These are phyloP conservation scores for Herpetotheres cachinnans DNA, from an alignment of 2,113 vertebrate species.

Conservation along the genomic window DNA sequence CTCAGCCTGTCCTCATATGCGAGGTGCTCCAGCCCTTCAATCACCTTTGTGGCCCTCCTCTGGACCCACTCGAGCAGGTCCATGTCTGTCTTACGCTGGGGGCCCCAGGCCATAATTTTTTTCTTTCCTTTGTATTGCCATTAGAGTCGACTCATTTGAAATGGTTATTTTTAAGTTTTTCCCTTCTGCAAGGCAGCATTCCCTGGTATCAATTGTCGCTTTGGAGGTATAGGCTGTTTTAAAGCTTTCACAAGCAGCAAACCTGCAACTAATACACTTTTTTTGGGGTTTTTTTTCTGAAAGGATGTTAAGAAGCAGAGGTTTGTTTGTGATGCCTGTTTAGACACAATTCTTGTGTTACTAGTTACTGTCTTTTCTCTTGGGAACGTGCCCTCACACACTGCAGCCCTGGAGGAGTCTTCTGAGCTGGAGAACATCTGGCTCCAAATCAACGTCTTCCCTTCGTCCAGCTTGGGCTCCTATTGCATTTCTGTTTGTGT, in stretches of 20 bases:
- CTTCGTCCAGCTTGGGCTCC: neutral
- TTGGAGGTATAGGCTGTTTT: neutral
- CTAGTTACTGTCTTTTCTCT: neutral
- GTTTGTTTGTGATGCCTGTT: neutral
- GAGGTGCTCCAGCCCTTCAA: no score
- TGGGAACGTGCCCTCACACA: neutral
- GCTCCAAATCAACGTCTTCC: neutral
- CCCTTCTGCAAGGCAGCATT: neutral
- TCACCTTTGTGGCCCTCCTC: no score
- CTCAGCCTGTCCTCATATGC: no score
- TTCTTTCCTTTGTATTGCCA: neutral
- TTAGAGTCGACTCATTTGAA: neutral
- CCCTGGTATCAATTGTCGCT: accelerated
- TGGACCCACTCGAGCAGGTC: no score
- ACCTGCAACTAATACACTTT: neutral
- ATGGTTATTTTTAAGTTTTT: neutral
- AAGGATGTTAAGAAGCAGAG: neutral
- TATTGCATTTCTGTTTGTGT: neutral
- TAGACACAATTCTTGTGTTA: neutral
- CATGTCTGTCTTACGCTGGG: no score
- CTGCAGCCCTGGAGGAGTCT: neutral
- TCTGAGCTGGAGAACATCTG: neutral
- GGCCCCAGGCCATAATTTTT: neutral
- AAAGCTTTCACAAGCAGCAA: neutral
- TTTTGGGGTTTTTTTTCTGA: neutral